phyloP scores from a whole-genome alignment of 2,797 vertebrate genomes.

The Coreius guichenoti region DNA sequence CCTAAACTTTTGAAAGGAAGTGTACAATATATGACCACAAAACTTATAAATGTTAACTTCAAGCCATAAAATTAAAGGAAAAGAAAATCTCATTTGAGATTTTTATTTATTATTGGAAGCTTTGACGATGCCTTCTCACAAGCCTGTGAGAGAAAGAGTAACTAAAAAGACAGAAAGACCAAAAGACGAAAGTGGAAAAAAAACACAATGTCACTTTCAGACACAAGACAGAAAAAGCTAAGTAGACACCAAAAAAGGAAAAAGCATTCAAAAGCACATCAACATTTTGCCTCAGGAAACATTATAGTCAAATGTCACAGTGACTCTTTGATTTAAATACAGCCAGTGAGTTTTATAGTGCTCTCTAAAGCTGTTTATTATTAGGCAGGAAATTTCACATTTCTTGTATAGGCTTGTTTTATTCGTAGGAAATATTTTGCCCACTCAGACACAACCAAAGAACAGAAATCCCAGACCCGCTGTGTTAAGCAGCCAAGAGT shows the following conservation, averaged over 20 bases:
- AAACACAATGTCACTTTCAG: constrained; percentile 8
- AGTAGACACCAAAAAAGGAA: neutral
- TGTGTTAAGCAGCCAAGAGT: constrained; percentile 34
- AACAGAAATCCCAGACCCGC: constrained; percentile 6
- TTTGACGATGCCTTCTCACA: neutral
- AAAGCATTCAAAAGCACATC: constrained; percentile 32
- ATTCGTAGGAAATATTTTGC: neutral
- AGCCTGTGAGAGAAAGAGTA: neutral
- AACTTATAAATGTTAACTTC: neutral
- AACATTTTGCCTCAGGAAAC: neutral
- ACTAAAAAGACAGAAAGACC: neutral
- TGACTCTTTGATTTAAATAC: constrained; percentile 22
- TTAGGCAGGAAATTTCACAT: constrained; percentile 1
- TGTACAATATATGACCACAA: neutral
- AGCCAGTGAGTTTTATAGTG: neutral
- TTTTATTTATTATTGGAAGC: neutral
- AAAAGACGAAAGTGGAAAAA: neutral
- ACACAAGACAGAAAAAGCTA: neutral
- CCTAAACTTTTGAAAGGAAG: neutral
- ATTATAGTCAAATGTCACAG: neutral
- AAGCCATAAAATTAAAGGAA: neutral
- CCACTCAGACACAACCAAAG: constrained; percentile 20
- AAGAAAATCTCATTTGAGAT: neutral
- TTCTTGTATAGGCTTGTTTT: constrained; percentile 9
- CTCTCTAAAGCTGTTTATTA: constrained; percentile 24